These are phyloP conservation scores for Balearica regulorum DNA, from an alignment of 2,797 vertebrate genomes.

Conservation along the genomic window DNA sequence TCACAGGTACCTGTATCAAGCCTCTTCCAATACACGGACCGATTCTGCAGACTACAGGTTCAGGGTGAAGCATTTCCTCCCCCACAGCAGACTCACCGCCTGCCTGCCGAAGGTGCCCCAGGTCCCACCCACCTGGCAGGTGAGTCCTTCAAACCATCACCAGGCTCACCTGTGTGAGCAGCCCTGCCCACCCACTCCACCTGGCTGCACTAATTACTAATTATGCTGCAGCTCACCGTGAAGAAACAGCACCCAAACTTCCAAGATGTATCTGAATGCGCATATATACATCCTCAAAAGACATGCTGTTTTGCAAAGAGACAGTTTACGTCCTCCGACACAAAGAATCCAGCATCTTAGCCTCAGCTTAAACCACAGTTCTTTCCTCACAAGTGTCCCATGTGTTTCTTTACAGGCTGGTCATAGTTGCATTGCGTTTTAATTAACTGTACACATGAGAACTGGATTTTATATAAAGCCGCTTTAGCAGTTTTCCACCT, in stretches of 20 bases:
- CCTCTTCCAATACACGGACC: accelerated
- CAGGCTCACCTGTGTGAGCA: neutral
- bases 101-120: neutral
- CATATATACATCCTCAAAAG: neutral
- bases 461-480: slow-evolving; percentile 26
- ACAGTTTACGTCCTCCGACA: neutral
- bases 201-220: neutral
- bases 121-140: neutral
- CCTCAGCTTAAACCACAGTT: neutral
- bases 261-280: neutral
- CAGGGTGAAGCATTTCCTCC: neutral
- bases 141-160: neutral
- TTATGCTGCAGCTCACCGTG: accelerated
- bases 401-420: neutral
- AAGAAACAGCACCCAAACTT: neutral
- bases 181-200: neutral
- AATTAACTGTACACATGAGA: neutral
- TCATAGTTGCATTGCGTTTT: neutral
- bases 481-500: slow-evolving; percentile 13
- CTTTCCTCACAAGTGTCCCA: neutral
- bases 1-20: neutral
- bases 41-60: neutral
- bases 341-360: neutral
- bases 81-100: accelerated
- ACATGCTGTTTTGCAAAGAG: neutral